Conservation (phyloP, 2,113 vertebrate genomes). For the Charina bottae region DNA sequence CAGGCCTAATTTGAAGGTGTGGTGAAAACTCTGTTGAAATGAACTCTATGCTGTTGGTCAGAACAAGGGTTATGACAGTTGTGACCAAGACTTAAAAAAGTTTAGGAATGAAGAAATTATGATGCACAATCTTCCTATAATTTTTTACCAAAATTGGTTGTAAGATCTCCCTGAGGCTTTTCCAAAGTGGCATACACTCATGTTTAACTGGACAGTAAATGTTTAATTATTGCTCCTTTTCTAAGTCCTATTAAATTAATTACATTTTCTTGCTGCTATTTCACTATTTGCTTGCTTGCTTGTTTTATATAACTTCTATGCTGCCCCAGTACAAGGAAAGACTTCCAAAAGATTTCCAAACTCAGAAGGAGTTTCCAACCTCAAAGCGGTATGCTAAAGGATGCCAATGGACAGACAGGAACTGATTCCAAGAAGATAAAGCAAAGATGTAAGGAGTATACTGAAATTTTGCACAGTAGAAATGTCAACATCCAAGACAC, state of each 20-base stretch:
- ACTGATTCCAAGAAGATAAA: no score
- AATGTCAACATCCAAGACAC: no score
- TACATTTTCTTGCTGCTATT: background rate
- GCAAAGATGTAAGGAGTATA: no score
- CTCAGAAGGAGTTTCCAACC: no score
- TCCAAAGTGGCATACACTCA: background rate
- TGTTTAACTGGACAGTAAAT: background rate
- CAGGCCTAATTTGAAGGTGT: background rate
- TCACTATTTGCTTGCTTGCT: background rate
- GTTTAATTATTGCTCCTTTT: background rate
- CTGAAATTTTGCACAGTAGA: no score
- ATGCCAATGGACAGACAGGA: no score
- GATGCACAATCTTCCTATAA: background rate
- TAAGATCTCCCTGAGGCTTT: background rate
- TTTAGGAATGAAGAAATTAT: background rate
- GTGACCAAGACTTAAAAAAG: background rate
- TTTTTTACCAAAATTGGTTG: background rate
- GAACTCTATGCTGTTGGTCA: background rate
- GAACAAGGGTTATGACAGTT: background rate
- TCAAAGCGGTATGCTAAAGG: no score
- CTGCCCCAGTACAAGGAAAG: no score
- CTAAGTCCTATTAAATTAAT: background rate
- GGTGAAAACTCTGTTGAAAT: background rate
- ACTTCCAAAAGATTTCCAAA: no score
- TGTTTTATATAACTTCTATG: background rate